phyloP scores from a whole-genome alignment of 2,113 vertebrate genomes.

The Herpetotheres cachinnans region DNA sequence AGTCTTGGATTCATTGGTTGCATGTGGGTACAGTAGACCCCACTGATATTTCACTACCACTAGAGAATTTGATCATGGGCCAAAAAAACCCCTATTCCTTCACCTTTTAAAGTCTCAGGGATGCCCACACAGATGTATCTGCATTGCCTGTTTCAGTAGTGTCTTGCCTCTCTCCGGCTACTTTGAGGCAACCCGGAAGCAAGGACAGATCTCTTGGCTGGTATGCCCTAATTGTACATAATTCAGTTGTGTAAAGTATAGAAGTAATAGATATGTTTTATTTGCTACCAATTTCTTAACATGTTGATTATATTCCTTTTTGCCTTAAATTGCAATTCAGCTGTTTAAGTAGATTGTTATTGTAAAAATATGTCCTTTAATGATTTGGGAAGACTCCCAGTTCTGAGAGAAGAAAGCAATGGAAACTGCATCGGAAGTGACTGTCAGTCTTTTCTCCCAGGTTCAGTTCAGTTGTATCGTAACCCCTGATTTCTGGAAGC shows the following conservation, averaged over 20 bases:
- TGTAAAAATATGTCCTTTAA: neutral
- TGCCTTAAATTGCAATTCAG: neutral
- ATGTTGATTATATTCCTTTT: neutral
- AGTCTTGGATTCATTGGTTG: neutral
- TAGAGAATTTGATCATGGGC: neutral
- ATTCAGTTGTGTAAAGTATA: neutral
- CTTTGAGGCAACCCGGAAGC: neutral
- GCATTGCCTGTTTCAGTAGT: neutral
- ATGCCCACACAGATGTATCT: neutral
- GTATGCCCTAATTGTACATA: neutral
- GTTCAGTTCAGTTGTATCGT: fast-evolving
- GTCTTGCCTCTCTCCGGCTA: neutral
- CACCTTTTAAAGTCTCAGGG: neutral
- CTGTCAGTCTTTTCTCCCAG: neutral
- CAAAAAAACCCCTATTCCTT: neutral
- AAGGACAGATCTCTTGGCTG: neutral
- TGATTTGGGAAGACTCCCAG: neutral
- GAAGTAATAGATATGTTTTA: neutral
- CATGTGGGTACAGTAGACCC: neutral
- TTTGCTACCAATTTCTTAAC: neutral
- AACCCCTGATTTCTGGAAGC: neutral
- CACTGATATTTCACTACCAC: neutral
- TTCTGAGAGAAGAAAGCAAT: neutral
- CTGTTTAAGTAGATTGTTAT: neutral
- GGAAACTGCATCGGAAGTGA: neutral